A percentile compares a stretch with the other conserved stretches of the same genome.
Conservation (phyloP, 2,113 vertebrate species). For the Propithecus coquereli region DNA sequence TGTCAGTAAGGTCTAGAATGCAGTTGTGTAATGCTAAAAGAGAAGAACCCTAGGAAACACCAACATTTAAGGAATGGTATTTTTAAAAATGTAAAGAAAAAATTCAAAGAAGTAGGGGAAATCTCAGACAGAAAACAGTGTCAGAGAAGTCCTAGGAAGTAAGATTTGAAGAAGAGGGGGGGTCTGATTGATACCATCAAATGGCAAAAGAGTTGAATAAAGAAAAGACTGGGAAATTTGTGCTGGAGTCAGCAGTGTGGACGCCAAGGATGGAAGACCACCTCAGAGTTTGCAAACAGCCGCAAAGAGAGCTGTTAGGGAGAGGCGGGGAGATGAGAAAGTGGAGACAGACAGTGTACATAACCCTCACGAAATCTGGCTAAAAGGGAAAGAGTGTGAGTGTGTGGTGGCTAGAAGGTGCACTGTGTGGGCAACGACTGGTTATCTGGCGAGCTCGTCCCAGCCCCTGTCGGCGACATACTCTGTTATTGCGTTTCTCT, state of each 20-base stretch:
- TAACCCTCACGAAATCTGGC: no score
- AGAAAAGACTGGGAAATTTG: neutral
- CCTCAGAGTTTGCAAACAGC: neutral
- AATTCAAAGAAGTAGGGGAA: neutral
- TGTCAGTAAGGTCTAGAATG: neutral
- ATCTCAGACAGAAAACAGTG: neutral
- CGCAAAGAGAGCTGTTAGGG: rapidly evolving
- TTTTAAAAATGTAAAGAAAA: neutral
- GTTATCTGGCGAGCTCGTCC: rapidly evolving
- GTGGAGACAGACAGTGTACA: neutral
- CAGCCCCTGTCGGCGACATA: neutral
- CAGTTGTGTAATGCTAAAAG: neutral
- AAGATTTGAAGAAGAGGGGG: neutral
- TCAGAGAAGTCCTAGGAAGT: neutral
- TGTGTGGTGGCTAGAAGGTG: rapidly evolving
- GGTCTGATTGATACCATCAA: no score
- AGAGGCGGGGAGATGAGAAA: neutral
- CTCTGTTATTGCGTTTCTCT: neutral
- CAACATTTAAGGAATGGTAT: neutral
- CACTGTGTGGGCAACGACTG: neutral
- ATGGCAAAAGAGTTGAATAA: neutral
- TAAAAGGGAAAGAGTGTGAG: neutral
- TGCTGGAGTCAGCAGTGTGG: neutral
- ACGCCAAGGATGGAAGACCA: neutral
- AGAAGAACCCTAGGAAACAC: neutral